Conservation (phyloP, 2,113 vertebrate genomes). For the Stegastes partitus region DNA sequence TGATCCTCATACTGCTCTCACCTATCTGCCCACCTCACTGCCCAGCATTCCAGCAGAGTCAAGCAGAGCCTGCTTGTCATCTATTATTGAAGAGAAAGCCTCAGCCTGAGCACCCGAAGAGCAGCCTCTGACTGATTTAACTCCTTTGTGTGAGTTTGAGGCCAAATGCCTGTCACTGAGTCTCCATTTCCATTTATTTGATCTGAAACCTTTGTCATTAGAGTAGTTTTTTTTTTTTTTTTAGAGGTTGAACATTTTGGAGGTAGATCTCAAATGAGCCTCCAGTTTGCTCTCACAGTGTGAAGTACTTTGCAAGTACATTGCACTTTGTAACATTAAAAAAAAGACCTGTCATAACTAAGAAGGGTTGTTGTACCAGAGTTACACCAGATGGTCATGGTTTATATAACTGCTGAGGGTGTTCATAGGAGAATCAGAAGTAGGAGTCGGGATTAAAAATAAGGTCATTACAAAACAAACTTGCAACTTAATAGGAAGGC, state of each 20-base stretch:
- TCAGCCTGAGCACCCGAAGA: conserved; percentile 32
- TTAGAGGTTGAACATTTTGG: background rate
- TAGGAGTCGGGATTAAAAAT: background rate
- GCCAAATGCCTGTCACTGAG: conserved; percentile 31
- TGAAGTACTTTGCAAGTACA: too few relatives aligned
- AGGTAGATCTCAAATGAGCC: background rate
- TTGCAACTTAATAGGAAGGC: background rate
- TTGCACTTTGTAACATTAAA: too few relatives aligned
- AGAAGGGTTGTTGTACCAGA: background rate
- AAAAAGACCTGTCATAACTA: background rate
- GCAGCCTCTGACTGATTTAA: conserved; percentile 39
- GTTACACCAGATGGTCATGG: conserved; percentile 3
- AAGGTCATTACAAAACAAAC: conserved; percentile 11
- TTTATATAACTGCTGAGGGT: background rate
- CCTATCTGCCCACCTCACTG: conserved; percentile 14
- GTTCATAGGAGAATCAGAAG: background rate
- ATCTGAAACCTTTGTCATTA: conserved; percentile 38
- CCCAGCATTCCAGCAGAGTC: conserved; percentile 4
- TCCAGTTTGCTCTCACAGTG: background rate
- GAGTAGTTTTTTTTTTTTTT: background rate
- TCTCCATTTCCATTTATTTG: conserved; percentile 47
- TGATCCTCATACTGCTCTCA: conserved; percentile 38
- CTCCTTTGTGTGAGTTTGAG: conserved; percentile 22
- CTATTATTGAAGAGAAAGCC: conserved; percentile 58
- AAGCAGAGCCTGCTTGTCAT: conserved; percentile 48